phyloP scores from a whole-genome alignment of 2,888 invertebrate genomes.

The Megastigmus dorsalis region DNA sequence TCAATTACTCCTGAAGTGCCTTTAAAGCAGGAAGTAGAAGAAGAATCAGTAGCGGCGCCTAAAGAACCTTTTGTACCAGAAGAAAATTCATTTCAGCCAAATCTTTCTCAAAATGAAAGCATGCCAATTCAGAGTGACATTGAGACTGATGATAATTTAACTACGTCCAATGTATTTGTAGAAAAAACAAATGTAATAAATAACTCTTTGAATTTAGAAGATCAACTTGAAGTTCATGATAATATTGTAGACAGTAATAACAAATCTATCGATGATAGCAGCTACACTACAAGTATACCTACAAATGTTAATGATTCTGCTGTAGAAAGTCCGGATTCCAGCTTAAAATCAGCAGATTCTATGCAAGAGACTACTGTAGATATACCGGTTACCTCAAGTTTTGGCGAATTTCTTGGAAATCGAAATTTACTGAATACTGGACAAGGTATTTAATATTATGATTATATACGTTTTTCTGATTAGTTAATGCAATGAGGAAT shows the following conservation, averaged over 20 bases:
- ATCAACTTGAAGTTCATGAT: background rate
- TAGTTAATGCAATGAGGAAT: constrained; percentile 8
- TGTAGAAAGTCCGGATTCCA: constrained; percentile 39
- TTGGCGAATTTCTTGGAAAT: constrained; percentile 64
- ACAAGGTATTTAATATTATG: constrained; percentile 58
- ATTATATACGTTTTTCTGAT: too few species aligned
- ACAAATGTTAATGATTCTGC: constrained; percentile 37
- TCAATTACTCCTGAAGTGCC: constrained; percentile 47
- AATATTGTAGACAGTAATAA: constrained; percentile 11
- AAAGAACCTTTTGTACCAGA: constrained; percentile 32
- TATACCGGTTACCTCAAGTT: constrained; percentile 60
- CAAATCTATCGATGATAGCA: constrained; percentile 4
- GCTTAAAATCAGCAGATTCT: constrained; percentile 56
- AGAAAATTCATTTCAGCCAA: constrained; percentile 13
- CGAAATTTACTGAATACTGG: constrained; percentile 68
- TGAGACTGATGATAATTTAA: constrained; percentile 20
- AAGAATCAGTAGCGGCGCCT: constrained; percentile 7
- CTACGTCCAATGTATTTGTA: constrained; percentile 11
- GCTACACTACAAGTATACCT: constrained; percentile 6
- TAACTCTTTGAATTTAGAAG: constrained; percentile 5
- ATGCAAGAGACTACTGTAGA: constrained; percentile 57
- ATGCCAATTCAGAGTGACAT: constrained; percentile 7
- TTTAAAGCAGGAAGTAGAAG: constrained; percentile 37
- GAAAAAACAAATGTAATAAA: constrained; percentile 16
- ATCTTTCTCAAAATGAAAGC: constrained; percentile 33